phyloP scores from a whole-genome alignment of 2,797 vertebrate genomes.

The Poecilia gillii region DNA sequence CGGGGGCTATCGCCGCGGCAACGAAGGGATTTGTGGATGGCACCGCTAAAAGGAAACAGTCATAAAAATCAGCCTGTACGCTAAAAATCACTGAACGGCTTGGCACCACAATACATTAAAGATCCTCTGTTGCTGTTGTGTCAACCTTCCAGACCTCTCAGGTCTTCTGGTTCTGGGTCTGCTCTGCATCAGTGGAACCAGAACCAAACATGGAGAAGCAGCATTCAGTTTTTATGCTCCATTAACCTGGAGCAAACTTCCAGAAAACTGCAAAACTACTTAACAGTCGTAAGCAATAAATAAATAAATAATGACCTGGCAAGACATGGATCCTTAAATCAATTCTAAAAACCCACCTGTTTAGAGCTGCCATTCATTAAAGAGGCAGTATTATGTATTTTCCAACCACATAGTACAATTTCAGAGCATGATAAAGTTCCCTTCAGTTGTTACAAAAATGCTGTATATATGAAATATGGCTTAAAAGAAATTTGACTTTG shows the following conservation, averaged over 20 bases:
- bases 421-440: no score
- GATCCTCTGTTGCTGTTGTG: background rate
- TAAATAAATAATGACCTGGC: background rate
- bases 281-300: no score
- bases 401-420: no score
- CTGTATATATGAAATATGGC: no score
- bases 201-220: background rate
- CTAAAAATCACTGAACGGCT: background rate
- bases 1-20: slow-evolving; percentile 87
- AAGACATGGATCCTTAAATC: background rate
- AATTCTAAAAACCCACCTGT: background rate
- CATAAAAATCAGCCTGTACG: slow-evolving; percentile 10
- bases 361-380: no score
- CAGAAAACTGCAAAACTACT: background rate
- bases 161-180: background rate
- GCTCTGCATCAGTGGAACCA: no score
- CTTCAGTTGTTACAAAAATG: no score
- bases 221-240: background rate
- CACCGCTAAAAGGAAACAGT: slow-evolving; percentile 76
- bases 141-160: background rate
- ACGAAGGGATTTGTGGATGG: slow-evolving; percentile 97
- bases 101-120: background rate
- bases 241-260: background rate
- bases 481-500: no score
- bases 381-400: no score